phyloP scores from a whole-genome alignment of 2,113 vertebrate species.

The Petrocephalus microphthalmus region DNA sequence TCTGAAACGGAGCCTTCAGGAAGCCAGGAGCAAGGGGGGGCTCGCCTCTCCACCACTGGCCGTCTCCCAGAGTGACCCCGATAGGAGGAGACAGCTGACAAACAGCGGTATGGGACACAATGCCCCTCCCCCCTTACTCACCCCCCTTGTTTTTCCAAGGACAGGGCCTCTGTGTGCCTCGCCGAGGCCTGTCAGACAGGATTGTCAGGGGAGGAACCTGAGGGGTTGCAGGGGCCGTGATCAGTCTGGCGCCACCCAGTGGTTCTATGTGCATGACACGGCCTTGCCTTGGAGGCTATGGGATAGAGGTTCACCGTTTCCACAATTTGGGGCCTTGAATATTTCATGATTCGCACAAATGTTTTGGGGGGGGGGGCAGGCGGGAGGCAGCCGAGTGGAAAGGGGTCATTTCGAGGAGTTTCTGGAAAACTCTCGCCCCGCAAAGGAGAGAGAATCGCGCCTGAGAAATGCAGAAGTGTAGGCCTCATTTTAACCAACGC shows the following conservation, averaged over 20 bases:
- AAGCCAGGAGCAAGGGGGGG: slow-evolving; percentile 20
- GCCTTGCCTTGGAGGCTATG: not conserved
- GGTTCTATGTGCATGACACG: not conserved
- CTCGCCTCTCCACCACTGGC: slow-evolving; percentile 6
- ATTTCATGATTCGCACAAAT: not conserved
- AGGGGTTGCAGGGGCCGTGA: not conserved
- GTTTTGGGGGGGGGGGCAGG: not conserved
- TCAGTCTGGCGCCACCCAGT: not conserved
- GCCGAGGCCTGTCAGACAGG: not conserved
- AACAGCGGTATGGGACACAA: not conserved
- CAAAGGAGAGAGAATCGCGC: not conserved
- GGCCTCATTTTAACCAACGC: not conserved
- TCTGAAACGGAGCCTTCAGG: slow-evolving; percentile 29
- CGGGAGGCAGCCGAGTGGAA: not conserved
- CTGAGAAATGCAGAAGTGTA: not conserved
- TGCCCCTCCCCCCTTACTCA: not conserved
- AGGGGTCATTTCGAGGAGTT: not conserved
- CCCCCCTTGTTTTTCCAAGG: not conserved
- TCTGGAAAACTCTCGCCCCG: not conserved
- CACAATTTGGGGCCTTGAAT: not conserved
- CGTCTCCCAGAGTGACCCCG: slow-evolving; percentile 29
- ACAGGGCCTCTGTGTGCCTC: not conserved
- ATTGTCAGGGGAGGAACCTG: not conserved
- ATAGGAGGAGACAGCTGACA: slow-evolving; percentile 23
- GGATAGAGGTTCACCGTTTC: not conserved